A percentile compares a stretch with the other conserved stretches of the same genome.
Evolutionary conservation across 2,888 invertebrate species (phyloP).

Genomic region (Papilio demoleus): DNA sequence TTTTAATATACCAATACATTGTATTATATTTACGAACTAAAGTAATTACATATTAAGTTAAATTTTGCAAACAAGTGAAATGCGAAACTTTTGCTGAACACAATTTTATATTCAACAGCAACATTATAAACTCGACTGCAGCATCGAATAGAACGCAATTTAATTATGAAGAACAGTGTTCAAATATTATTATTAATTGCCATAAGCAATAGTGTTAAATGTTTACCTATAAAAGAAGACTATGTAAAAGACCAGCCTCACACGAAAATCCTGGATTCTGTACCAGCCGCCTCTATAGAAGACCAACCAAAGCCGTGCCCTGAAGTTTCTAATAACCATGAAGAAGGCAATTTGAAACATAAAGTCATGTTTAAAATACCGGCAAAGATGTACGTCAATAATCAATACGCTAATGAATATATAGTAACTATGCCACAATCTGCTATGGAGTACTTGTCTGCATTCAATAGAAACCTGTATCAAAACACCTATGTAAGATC

Average conservation of each 20-base stretch:
- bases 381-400: neutral
- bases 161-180: slow-evolving; percentile 25
- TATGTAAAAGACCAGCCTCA: neutral
- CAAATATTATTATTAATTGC: slow-evolving; percentile 15
- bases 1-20: neutral
- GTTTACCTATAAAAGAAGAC: slow-evolving; percentile 17
- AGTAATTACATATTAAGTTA: neutral
- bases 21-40: neutral
- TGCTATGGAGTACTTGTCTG: slow-evolving; percentile 1
- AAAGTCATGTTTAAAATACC: slow-evolving; percentile 15
- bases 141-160: slow-evolving; percentile 3
- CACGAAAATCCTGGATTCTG: slow-evolving; percentile 32
- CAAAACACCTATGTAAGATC: slow-evolving; percentile 17
- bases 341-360: neutral
- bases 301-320: slow-evolving; percentile 12
- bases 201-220: neutral
- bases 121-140: neutral
- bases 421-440: slow-evolving; percentile 2
- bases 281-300: neutral
- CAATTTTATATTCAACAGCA: slow-evolving; percentile 14
- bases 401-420: slow-evolving; percentile 8
- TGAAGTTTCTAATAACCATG: slow-evolving; percentile 8
- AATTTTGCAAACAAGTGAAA: slow-evolving; percentile 36
- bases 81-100: slow-evolving; percentile 29
- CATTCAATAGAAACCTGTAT: slow-evolving; percentile 7